phyloP scores from a whole-genome alignment of 1,140 invertebrate species.

The Episyrphus balteatus region DNA sequence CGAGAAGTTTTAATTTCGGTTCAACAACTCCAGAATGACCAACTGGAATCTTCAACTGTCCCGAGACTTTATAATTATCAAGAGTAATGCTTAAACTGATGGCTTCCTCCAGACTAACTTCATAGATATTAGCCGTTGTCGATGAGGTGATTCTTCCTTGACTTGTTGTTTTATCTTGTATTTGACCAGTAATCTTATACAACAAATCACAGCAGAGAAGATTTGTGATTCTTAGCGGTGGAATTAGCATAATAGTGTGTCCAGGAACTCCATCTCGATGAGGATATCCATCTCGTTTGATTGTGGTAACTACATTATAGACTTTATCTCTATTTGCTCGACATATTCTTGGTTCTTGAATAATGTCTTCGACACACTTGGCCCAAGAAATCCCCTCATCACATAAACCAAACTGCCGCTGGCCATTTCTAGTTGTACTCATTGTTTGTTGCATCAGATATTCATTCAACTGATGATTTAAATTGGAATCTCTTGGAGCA shows the following conservation, averaged over 20 bases:
- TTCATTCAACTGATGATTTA: too few relatives aligned
- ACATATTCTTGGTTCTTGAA: constrained; percentile 16
- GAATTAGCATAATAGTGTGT: constrained; percentile 72
- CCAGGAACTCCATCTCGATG: constrained; percentile 58
- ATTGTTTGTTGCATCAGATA: neutral
- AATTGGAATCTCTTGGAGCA: too few relatives aligned
- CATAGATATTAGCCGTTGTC: constrained; percentile 26
- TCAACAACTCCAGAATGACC: constrained; percentile 39
- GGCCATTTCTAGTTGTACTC: neutral
- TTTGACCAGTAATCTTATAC: constrained; percentile 43
- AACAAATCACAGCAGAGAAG: constrained; percentile 62
- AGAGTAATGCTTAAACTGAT: constrained; percentile 62
- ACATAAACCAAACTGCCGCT: constrained; percentile 1
- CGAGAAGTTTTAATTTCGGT: constrained; percentile 51
- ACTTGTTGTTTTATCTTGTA: constrained; percentile 21
- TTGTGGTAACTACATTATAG: constrained; percentile 41
- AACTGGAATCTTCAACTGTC: constrained; percentile 44
- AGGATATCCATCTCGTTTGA: constrained; percentile 71
- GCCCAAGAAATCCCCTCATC: constrained; percentile 20
- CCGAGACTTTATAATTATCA: constrained; percentile 70
- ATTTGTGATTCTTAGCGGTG: constrained; percentile 72
- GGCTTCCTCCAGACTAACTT: constrained; percentile 58
- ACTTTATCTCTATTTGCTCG: constrained; percentile 19
- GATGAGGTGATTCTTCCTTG: constrained; percentile 49
- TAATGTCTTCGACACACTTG: constrained; percentile 10